Percentiles rank a stretch among this genome's conserved stretches.
Evolutionary conservation across 2,888 invertebrate species (phyloP).

Genomic region (Drepana falcataria): DNA sequence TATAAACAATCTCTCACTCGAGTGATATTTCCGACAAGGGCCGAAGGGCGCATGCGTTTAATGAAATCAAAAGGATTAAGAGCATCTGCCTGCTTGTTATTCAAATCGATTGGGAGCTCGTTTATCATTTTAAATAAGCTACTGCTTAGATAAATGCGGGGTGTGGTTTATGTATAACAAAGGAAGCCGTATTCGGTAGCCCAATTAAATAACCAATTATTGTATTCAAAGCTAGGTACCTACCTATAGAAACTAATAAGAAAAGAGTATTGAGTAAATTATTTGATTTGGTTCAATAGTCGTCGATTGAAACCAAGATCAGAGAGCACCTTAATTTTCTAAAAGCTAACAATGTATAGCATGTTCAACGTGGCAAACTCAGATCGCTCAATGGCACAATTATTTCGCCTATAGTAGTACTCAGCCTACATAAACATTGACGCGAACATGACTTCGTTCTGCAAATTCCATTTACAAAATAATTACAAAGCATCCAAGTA

Average conservation of each 20-base stretch:
- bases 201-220: constrained; percentile 69
- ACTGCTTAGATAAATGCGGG: constrained; percentile 74
- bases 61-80: constrained; percentile 79
- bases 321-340: constrained; percentile 8
- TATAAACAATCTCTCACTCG: constrained; percentile 59
- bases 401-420: constrained; percentile 24
- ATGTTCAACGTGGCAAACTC: constrained; percentile 6
- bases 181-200: constrained; percentile 61
- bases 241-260: constrained; percentile 19
- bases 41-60: constrained; percentile 75
- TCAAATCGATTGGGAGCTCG: constrained; percentile 77
- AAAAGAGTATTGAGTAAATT: constrained; percentile 27
- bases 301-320: constrained; percentile 11
- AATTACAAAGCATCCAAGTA: constrained; percentile 56
- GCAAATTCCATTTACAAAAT: constrained; percentile 45
- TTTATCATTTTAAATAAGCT: constrained; percentile 78
- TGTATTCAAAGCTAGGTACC: constrained; percentile 43
- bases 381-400: constrained; percentile 20
- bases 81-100: constrained; percentile 79
- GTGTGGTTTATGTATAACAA: constrained; percentile 72
- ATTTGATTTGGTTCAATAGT: constrained; percentile 21
- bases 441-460: constrained; percentile 43
- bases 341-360: constrained; percentile 14
- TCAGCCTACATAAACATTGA: constrained; percentile 42
- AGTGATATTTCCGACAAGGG: constrained; percentile 78